Conservation (phyloP, 2,797 vertebrate genomes). For the Mergus octosetaceus region DNA sequence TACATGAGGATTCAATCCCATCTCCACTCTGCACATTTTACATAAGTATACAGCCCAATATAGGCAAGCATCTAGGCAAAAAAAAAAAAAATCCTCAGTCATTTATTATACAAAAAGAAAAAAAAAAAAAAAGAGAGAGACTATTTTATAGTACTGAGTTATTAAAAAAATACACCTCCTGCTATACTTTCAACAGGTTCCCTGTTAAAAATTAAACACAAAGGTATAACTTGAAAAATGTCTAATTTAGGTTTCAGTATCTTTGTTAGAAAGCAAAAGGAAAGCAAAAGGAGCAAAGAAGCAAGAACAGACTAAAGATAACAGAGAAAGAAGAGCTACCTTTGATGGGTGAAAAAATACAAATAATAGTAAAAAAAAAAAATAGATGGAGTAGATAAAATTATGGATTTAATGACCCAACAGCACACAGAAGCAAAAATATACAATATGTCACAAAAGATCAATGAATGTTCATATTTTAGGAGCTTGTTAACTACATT, state of each 20-base stretch:
- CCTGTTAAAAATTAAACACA: background rate
- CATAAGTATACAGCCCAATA: rapidly evolving
- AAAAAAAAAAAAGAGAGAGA: background rate
- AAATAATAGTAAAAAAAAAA: background rate
- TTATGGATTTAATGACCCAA: conserved; percentile 30
- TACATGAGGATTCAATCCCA: background rate
- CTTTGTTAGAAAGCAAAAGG: background rate
- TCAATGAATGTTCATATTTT: conserved; percentile 54
- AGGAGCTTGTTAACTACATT: conserved; percentile 32
- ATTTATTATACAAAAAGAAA: too few relatives aligned
- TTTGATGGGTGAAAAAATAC: background rate
- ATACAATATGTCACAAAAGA: conserved; percentile 51
- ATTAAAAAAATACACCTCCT: background rate
- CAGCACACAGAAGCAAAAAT: background rate
- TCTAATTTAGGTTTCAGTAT: background rate
- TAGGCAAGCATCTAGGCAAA: background rate
- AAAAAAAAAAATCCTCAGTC: background rate
- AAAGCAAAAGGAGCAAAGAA: background rate
- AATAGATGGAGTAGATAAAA: conserved; percentile 15
- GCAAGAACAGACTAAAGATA: background rate
- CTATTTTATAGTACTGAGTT: background rate
- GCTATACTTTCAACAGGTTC: background rate
- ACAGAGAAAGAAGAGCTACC: background rate
- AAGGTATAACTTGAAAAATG: background rate
- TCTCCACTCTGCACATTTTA: background rate